Conservation (phyloP, 2,888 invertebrate genomes). For the Caprella mutica region DNA sequence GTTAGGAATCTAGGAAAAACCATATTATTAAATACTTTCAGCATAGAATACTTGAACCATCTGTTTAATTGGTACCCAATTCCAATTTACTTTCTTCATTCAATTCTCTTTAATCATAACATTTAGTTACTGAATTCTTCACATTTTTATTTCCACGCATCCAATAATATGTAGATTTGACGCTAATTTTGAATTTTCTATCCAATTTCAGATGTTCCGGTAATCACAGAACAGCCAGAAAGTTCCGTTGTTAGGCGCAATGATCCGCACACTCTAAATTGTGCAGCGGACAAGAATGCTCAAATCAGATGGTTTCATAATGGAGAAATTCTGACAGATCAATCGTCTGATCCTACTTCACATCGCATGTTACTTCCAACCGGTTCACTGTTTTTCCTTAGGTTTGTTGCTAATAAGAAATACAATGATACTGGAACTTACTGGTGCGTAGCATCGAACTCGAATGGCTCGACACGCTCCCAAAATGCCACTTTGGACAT, state of each 20-base stretch:
- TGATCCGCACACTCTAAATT: slow-evolving; percentile 92
- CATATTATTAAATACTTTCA: too few species aligned
- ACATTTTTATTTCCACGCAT: too few species aligned
- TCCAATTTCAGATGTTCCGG: slow-evolving; percentile 53
- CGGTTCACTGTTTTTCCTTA: slow-evolving; percentile 86
- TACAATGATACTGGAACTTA: slow-evolving; percentile 61
- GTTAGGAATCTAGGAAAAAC: too few species aligned
- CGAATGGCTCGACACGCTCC: slow-evolving; percentile 75
- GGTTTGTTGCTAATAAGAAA: slow-evolving; percentile 68
- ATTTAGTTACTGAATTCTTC: too few species aligned
- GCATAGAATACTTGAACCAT: too few species aligned
- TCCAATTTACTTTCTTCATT: too few species aligned
- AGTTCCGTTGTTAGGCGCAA: slow-evolving; percentile 92
- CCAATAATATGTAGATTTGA: too few species aligned
- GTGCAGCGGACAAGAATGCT: slow-evolving; percentile 92
- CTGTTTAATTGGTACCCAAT: too few species aligned
- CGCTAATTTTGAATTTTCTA: too few species aligned
- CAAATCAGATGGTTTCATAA: slow-evolving; percentile 91
- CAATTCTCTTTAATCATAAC: too few species aligned
- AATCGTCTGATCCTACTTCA: slow-evolving; percentile 35
- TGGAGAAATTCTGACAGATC: slow-evolving; percentile 51
- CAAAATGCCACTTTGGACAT: slow-evolving; percentile 90
- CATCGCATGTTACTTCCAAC: slow-evolving; percentile 80
- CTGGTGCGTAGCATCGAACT: slow-evolving; percentile 92
- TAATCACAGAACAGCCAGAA: slow-evolving; percentile 93